phyloP scores from a whole-genome alignment of 2,888 invertebrate species.

The Cephus spinipes region DNA sequence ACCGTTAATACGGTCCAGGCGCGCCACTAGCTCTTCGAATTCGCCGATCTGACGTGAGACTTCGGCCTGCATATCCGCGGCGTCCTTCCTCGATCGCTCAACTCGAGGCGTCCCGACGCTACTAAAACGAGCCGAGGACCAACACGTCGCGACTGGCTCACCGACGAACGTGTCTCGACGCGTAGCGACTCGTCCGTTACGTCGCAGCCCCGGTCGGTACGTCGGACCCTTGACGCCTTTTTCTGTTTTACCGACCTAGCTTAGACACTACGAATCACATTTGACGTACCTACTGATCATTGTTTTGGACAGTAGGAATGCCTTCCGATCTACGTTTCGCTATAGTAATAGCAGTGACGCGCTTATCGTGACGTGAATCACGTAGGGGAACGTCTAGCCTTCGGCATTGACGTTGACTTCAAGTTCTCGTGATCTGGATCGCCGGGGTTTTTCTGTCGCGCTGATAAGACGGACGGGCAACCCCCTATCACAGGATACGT shows the following conservation, averaged over 20 bases:
- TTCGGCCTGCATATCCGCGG: constrained; percentile 51
- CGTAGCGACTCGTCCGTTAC: constrained; percentile 2
- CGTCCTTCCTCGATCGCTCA: constrained; percentile 33
- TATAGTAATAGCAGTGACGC: neutral
- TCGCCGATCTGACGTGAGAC: constrained; percentile 62
- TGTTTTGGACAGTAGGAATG: neutral
- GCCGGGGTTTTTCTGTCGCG: neutral
- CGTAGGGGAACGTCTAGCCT: neutral
- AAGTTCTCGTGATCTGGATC: neutral
- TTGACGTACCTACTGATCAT: neutral
- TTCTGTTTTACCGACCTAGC: neutral
- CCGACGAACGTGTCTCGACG: constrained; percentile 9
- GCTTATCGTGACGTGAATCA: neutral
- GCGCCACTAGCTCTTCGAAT: constrained; percentile 63
- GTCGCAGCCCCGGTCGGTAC: neutral
- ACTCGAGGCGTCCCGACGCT: constrained; percentile 53
- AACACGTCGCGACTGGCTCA: constrained; percentile 21
- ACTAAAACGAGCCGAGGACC: constrained; percentile 48
- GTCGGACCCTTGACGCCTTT: neutral
- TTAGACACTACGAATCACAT: neutral
- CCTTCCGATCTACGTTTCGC: neutral
- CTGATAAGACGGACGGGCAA: neutral
- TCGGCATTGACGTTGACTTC: neutral
- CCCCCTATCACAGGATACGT: neutral
- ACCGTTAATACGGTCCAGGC: constrained; percentile 61